These are phyloP conservation scores for Sialia sialis DNA, from an alignment of 2,113 vertebrate genomes.

Conservation along the genomic window DNA sequence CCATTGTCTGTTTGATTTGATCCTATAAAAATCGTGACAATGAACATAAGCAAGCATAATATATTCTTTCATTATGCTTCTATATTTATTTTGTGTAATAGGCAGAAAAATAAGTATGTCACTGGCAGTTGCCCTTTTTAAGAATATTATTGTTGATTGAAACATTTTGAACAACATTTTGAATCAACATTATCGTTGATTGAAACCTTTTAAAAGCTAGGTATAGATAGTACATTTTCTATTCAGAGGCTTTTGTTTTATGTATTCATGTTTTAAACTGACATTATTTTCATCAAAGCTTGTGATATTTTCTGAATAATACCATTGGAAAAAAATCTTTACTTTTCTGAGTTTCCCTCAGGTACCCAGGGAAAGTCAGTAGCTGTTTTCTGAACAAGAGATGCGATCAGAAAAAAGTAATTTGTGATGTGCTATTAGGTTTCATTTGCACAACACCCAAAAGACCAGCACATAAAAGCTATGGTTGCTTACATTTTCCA, in stretches of 20 bases:
- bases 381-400: neutral
- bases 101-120: neutral
- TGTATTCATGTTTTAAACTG: neutral
- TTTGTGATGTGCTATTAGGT: neutral
- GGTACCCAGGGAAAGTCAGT: neutral
- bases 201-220: neutral
- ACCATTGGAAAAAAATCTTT: neutral
- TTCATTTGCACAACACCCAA: neutral
- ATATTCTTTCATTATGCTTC: slow-evolving; percentile 56
- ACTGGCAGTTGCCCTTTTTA: slow-evolving; percentile 9
- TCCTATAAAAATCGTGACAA: slow-evolving; percentile 53
- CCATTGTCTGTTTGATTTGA: slow-evolving; percentile 66
- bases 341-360: neutral
- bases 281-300: neutral
- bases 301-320: neutral
- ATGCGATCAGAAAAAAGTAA: neutral
- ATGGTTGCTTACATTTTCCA: neutral
- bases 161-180: neutral
- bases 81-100: slow-evolving; percentile 61
- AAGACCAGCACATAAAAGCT: neutral
- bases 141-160: neutral
- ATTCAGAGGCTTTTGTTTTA: neutral
- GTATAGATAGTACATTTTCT: neutral
- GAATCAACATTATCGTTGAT: neutral
- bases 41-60: slow-evolving; percentile 43